These are phyloP conservation scores for Rhinogobio ventralis DNA, from an alignment of 2,797 vertebrate species.

Conservation along the genomic window DNA sequence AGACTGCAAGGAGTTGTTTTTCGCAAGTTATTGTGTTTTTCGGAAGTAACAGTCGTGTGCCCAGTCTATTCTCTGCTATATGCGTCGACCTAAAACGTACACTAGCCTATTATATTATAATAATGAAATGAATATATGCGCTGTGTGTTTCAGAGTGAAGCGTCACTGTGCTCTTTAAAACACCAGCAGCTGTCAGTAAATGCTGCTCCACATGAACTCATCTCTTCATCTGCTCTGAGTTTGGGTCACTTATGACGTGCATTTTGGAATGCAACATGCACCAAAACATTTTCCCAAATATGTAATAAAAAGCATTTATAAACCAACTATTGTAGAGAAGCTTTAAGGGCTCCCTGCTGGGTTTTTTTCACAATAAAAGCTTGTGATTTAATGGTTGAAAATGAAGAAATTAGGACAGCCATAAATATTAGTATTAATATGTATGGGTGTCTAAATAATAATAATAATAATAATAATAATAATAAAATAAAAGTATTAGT, in stretches of 20 bases:
- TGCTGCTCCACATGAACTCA: neutral
- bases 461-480: too few relatives aligned
- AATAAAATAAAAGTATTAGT: too few relatives aligned
- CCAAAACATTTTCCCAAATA: neutral
- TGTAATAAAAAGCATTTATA: neutral
- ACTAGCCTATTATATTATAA: too few relatives aligned
- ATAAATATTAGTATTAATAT: too few relatives aligned
- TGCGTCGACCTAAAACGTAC: too few relatives aligned
- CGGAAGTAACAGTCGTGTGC: too few relatives aligned
- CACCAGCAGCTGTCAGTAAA: neutral
- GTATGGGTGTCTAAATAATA: too few relatives aligned
- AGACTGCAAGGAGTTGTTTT: too few relatives aligned
- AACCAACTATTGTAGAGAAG: neutral
- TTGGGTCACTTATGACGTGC: neutral
- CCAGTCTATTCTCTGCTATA: too few relatives aligned
- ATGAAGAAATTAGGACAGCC: too few relatives aligned
- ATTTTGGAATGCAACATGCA: neutral
- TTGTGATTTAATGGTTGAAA: neutral
- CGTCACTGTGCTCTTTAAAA: neutral
- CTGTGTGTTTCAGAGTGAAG: neutral
- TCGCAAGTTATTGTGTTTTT: too few relatives aligned
- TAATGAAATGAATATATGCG: neutral
- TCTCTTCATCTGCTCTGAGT: conserved; percentile 17
- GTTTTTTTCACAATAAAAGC: neutral
- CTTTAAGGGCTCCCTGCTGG: neutral